Evolutionary conservation across 2,113 vertebrate species (phyloP), one percentile per base, ranked within the genome.

Genomic region (Pterocles burchelli): DNA sequence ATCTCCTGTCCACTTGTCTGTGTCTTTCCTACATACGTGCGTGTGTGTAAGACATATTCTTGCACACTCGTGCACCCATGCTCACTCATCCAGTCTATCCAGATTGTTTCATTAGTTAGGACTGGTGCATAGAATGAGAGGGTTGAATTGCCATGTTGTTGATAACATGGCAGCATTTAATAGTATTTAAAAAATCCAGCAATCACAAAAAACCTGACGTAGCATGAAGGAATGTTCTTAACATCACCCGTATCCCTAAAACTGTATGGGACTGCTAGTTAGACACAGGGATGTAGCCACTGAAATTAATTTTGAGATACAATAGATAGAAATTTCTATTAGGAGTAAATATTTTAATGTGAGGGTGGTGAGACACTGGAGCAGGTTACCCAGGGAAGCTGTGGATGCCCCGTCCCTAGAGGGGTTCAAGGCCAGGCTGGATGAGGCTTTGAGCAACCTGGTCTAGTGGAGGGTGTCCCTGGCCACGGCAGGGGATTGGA

Each of bases 61-160:
- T 85, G 43, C 59, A 71, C 36, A 1, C 43, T 46, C 0, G 0
- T 41, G 45, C 61, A 46, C 9, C 10, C 33, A 15, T 7, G 2
- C 28, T 70, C 25, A 9, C 7, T n/a, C 45, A 17, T 43, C 13
- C 33, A 33, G 12, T 73, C 49, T 43, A 13, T 34, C 28, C 33
- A 21, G 5, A 43, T 65, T 19, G 31, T 26, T 48, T 52, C 22
- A 8, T 28, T 0, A 3, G 10, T 38, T 46, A 17, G 43, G 11
- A 48, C 11, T 16, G 26, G 46, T 49, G 25, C 21, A 7, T 36
- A 6, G 5, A 24, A 8, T 2, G 11, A 48, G 7, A 10, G 18
- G 34, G 5, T 1, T 29, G 34, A 6, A 29, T 57, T 17, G 9
- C 26, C 8, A 6, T 21, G 15, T 26, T 5, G 5, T 4, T 33